These are phyloP conservation scores for Achroia grisella DNA, from an alignment of 1,140 invertebrate species.

Conservation along the genomic window DNA sequence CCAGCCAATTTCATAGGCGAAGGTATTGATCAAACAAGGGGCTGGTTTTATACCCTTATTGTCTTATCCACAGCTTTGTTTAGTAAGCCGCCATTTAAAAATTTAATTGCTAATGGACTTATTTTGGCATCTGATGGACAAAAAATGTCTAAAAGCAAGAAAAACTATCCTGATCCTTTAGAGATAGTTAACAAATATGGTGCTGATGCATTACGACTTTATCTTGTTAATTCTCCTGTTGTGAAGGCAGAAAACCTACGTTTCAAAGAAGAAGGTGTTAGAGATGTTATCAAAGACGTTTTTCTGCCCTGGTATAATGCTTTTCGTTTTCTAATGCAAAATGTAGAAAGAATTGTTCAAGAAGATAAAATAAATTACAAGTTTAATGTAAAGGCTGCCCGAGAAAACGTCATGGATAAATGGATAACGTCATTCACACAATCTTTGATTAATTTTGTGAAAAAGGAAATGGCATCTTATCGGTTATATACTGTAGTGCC, in stretches of 20 bases:
- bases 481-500: constrained; percentile 97
- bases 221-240: constrained; percentile 98
- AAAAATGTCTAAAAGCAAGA: constrained; percentile 99
- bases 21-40: constrained; percentile 99
- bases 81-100: constrained; percentile 97
- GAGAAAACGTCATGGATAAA: constrained; percentile 94
- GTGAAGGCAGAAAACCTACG: constrained; percentile 96
- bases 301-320: constrained; percentile 99
- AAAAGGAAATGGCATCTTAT: constrained; percentile 95
- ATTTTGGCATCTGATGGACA: constrained; percentile 97
- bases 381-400: constrained; percentile 76
- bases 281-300: constrained; percentile 97
- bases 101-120: constrained; percentile 96
- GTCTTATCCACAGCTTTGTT: constrained; percentile 98
- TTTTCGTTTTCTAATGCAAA: constrained; percentile 96
- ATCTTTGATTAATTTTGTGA: constrained; percentile 90
- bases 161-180: constrained; percentile 98
- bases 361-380: constrained; percentile 78
- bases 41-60: constrained; percentile 98
- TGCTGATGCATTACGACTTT: constrained; percentile 96
- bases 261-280: constrained; percentile 98
- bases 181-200: constrained; percentile 95
- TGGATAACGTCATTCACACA: constrained; percentile 99
- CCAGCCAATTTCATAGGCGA: constrained; percentile 99
- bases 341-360: constrained; percentile 87